Evolutionary conservation across 2,888 invertebrate species (phyloP), one percentile per base, ranked within the genome.

Genomic region (Molanna angustata): DNA sequence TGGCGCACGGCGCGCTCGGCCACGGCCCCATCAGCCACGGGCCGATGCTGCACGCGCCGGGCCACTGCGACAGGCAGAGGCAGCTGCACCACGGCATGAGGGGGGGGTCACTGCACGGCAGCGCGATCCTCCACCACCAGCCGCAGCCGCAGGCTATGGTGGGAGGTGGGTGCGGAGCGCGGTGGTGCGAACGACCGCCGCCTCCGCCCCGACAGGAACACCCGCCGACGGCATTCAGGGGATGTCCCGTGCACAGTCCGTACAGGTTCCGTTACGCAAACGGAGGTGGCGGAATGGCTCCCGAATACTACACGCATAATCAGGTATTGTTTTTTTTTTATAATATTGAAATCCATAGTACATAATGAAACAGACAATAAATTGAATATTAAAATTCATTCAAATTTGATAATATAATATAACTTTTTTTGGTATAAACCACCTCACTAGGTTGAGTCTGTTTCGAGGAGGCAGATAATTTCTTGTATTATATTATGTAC

Each of bases 231-330:
- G 54, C 59, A 9, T 59, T 59, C 37, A 44, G 59, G 14, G 54
- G 54, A 18, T 82, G 82, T 62, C 82, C 82, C 49, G 80, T 83
- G 58, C 82, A 82, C 68, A 81, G 80, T 61, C 82, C 82, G 14
- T 82, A 79, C 65, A 69, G 82, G 52, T 80, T 76, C 66, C 71
- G 79, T 56, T 76, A 73, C 65, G 71, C 76, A 4, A 61, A 56
- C 46, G 61, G 61, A 2, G 53, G 44, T 16, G 52, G 35, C n/a
- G 32, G 32, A 14, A 45, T 52, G 16, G 47, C 53, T 14, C 52
- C 49, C 17, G 61, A 59, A 18, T 59, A 59, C 31, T 59, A 56
- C 42, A 32, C 56, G 7, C 58, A 58, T 41, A 56, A 56, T 49
- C 58, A 56, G 58, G 58, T 58, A 49, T 45, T 18, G 19, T 17